These are phyloP conservation scores for Pterostichus niger DNA, from an alignment of 2,888 invertebrate genomes.

Conservation along the genomic window DNA sequence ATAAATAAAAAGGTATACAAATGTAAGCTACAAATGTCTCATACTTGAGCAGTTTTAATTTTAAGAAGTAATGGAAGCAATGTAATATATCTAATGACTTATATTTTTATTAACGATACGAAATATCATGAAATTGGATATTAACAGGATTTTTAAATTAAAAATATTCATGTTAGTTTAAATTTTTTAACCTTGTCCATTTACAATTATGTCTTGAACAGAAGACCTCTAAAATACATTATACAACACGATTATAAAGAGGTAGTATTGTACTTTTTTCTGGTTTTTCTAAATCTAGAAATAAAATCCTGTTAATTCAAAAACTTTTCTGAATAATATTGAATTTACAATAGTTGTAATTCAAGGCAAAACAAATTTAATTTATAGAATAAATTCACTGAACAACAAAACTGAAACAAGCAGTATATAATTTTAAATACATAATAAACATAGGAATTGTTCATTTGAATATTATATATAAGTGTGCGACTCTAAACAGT, in stretches of 20 bases:
- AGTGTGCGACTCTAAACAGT: slow-evolving; percentile 18
- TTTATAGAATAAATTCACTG: too few species aligned
- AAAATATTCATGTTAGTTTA: too few species aligned
- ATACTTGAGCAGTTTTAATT: slow-evolving; percentile 15
- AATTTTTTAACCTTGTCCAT: background rate
- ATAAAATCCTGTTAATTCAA: slow-evolving; percentile 28
- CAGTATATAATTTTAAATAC: too few species aligned
- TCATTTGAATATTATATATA: background rate
- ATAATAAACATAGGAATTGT: background rate
- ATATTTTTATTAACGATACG: background rate
- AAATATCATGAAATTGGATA: background rate
- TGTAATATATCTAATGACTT: background rate
- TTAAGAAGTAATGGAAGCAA: slow-evolving; percentile 38
- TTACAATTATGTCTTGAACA: background rate
- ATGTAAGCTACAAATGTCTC: slow-evolving; percentile 21
- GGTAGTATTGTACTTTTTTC: slow-evolving; percentile 7
- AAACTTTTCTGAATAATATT: too few species aligned
- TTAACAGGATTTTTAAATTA: slow-evolving; percentile 24
- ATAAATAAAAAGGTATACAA: slow-evolving; percentile 34
- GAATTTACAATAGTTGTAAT: slow-evolving; percentile 6
- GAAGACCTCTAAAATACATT: background rate
- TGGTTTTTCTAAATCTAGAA: background rate
- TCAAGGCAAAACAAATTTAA: background rate
- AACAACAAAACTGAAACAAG: too few species aligned
- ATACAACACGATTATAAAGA: background rate